Base-by-base conservation (phyloP, 2,113 vertebrate genomes). In the Anolis carolinensis region DNA sequence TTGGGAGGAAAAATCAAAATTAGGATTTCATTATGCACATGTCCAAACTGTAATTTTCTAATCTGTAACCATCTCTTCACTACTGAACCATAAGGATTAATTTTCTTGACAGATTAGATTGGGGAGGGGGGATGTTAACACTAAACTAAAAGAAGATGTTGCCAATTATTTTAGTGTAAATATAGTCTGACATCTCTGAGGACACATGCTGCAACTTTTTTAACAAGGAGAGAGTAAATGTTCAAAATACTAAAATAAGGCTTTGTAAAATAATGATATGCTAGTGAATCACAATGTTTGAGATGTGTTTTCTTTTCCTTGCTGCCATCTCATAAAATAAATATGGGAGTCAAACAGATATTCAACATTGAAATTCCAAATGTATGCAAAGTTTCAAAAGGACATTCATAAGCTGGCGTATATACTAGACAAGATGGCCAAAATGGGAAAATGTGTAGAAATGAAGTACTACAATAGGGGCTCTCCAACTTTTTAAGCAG, bases 101-200 rank as follows among this genome's bases (percentile, higher is more conserved):
- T 76, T 85, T 52, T 78, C 14, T 32, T 67, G 50, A 36, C 9
- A 80, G 0, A 9, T 1, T 0, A 70, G 7, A 1, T 50, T 81
- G 90, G 59, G 6, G 7, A 0, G 25, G 21, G 27, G 74, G 77
- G 6, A 0, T 80, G 18, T 75, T 87, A 6, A 0, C 27, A 88
- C 21, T 84, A n/a, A 59, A 4, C 0, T 5, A 2, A 0, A 14
- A 23, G 78, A 83, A 85, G 8, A 78, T 70, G 32, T 67, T 88
- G 85, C 13, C 32, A 7, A 65, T 32, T 83, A 30, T 79, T 89
- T 84, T 81, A 65, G 25, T 62, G 27, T 73, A 89, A 86, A 84
- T 87, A 39, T 87, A 50, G 65, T 84, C 62, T 87, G 59, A 44
- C 7, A 44, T 79, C 85, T 77, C 65, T 87, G 39, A 67, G 3